These are phyloP conservation scores for Atractosteus spatula DNA, from an alignment of 2,113 vertebrate species.

Conservation along the genomic window DNA sequence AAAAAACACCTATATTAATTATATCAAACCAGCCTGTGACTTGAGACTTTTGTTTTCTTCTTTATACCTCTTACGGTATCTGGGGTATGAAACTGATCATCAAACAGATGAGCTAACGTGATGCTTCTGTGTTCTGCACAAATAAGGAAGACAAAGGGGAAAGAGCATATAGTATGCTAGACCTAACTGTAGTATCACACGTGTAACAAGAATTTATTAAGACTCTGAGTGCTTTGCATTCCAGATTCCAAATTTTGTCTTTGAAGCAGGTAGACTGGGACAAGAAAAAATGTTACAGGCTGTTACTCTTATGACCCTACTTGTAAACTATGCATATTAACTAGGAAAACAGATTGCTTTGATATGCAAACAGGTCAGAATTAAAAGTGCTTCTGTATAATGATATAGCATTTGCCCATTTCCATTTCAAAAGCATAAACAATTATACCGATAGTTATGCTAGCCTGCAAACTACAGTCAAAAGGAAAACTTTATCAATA, in stretches of 20 bases:
- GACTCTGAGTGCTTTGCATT: neutral
- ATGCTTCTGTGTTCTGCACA: no score
- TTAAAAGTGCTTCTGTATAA: neutral
- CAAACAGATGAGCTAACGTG: no score
- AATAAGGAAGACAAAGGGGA: no score
- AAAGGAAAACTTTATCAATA: neutral
- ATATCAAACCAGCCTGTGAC: no score
- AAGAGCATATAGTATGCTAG: no score
- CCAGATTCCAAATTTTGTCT: neutral
- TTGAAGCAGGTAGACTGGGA: neutral
- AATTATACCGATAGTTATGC: neutral
- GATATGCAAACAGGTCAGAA: neutral
- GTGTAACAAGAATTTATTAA: no score
- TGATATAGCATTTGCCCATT: neutral
- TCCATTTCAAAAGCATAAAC: neutral
- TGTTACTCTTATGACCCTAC: neutral
- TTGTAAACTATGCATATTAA: neutral
- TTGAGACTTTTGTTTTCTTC: no score
- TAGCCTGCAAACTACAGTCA: neutral
- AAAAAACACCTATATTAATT: no score
- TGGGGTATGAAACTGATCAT: no score
- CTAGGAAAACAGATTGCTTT: constrained; percentile 3
- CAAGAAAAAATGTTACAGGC: neutral
- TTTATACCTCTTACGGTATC: no score
- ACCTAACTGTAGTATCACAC: no score